These are phyloP conservation scores for Chymomyza fuscimana DNA, from an alignment of 2,888 invertebrate genomes.

Conservation along the genomic window DNA sequence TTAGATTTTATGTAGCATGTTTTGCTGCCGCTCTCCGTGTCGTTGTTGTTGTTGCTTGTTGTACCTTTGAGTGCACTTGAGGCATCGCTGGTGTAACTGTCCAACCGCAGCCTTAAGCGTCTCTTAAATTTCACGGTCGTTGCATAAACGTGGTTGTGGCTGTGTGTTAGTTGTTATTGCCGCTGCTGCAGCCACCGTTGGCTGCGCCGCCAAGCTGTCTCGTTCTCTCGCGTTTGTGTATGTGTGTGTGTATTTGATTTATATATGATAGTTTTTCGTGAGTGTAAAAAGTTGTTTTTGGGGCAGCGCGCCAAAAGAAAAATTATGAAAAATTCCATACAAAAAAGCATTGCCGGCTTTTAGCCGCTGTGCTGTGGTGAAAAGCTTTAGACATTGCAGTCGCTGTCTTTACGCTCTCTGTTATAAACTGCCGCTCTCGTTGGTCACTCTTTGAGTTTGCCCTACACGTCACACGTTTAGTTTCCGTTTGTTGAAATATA, in stretches of 20 bases:
- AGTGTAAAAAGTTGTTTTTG: background rate
- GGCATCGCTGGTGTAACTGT: background rate
- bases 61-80: background rate
- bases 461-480: too few species aligned
- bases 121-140: slow-evolving; percentile 15
- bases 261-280: background rate
- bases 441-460: too few species aligned
- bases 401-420: background rate
- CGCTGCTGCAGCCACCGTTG: too few species aligned
- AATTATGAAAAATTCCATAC: background rate
- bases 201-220: background rate
- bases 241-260: too few species aligned
- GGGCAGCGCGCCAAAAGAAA: slow-evolving; percentile 1
- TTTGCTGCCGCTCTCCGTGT: background rate
- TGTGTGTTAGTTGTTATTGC: background rate
- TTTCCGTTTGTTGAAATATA: too few species aligned
- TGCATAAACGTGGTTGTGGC: slow-evolving; percentile 8
- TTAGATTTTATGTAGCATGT: background rate
- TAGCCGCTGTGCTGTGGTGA: background rate
- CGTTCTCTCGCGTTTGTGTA: background rate
- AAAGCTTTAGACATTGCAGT: background rate
- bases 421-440: background rate
- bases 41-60: background rate
- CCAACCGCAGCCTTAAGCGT: slow-evolving; percentile 1
- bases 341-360: slow-evolving; percentile 1